A percentile compares a stretch with the other conserved stretches of the same genome.
Conservation (phyloP, 2,797 vertebrate genomes). For the Neostethus bicornis region DNA sequence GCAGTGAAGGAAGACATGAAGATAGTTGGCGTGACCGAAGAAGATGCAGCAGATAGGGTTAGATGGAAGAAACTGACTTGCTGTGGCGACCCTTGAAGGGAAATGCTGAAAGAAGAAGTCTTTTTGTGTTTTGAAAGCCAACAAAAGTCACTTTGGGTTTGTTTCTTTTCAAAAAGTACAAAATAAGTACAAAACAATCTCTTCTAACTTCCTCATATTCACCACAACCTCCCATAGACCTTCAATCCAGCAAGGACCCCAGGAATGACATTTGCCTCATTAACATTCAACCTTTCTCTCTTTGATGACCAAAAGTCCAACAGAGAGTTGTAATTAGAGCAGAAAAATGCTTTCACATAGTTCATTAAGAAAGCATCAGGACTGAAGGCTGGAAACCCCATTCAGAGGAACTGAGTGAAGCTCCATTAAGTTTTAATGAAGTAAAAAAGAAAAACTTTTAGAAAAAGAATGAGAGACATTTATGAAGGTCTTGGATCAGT, state of each 20-base stretch:
- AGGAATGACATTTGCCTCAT: background rate
- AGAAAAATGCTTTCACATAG: background rate
- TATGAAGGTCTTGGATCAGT: too few relatives aligned
- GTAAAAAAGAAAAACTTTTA: background rate
- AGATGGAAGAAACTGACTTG: too few relatives aligned
- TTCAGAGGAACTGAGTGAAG: background rate
- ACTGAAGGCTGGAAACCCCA: background rate
- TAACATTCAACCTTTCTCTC: background rate
- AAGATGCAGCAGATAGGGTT: too few relatives aligned
- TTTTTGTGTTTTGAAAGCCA: too few relatives aligned
- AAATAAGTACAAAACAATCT: too few relatives aligned
- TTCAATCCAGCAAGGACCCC: background rate
- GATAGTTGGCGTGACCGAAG: too few relatives aligned
- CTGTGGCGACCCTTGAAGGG: too few relatives aligned
- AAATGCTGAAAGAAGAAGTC: too few relatives aligned
- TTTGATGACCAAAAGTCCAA: background rate
- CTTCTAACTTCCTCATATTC: background rate
- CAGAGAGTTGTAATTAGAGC: background rate
- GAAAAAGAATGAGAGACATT: too few relatives aligned
- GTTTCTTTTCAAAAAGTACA: too few relatives aligned
- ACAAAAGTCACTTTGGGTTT: too few relatives aligned
- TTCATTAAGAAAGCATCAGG: background rate
- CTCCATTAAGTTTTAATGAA: background rate
- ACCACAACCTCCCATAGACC: background rate
- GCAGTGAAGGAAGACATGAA: too few relatives aligned